Conservation (phyloP, 2,888 invertebrate species). For the Myopa tessellatipennis region DNA sequence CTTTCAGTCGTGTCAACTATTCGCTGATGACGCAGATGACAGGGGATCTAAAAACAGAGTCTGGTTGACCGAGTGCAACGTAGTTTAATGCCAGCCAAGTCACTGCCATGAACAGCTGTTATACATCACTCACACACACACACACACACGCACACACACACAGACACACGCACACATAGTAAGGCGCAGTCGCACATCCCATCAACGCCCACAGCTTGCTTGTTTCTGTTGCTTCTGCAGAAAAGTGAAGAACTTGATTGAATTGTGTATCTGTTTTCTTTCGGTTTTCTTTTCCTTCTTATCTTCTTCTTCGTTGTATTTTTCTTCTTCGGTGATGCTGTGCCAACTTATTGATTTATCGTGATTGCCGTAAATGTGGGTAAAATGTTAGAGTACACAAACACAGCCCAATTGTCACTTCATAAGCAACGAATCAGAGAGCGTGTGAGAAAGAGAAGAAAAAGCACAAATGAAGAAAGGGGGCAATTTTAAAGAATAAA, state of each 20-base stretch:
- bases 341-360: slow-evolving; percentile 19
- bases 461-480: too few species aligned
- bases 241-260: too few species aligned
- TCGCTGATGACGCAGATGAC: not conserved
- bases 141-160: too few species aligned
- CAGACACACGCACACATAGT: not conserved
- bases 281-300: not conserved
- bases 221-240: too few species aligned
- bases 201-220: not conserved
- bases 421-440: too few species aligned
- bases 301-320: not conserved
- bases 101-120: slow-evolving; percentile 18
- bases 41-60: not conserved
- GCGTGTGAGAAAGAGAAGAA: too few species aligned
- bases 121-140: not conserved
- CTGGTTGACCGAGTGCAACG: not conserved
- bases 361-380: not conserved
- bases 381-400: not conserved
- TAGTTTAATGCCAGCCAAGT: slow-evolving; percentile 14
- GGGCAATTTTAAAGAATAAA: not conserved
- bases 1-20: not conserved
- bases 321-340: not conserved
- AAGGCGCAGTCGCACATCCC: not conserved
- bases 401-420: not conserved
- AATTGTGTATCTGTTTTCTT: too few species aligned